Evolutionary conservation across 2,113 vertebrate genomes (phyloP), one percentile per base, ranked within the genome.

Genomic region (Equus quagga): DNA sequence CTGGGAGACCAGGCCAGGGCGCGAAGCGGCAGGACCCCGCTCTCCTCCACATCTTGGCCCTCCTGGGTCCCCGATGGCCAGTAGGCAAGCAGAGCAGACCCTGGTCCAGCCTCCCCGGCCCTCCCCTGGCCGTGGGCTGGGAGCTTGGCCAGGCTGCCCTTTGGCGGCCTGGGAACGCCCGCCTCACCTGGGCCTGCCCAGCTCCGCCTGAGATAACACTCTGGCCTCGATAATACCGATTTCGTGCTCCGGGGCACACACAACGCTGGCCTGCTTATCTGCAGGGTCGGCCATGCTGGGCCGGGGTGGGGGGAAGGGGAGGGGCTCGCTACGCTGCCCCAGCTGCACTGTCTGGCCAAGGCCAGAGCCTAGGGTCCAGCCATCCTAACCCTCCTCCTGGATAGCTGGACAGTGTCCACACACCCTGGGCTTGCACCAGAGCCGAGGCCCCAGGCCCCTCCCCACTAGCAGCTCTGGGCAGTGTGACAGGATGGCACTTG

Each of bases 131-230:
- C 5, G 0, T 0, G 9, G 76, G 79, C 18, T 26, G 76, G 41
- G 83, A 36, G 69, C 84, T 1, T 79, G 26, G 82, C 93, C 13
- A 49, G 14, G 10, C 41, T 51, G 23, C 49, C n/a, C 3, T 7
- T 18, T 24, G n/a, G 70, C 2, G 87, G 62, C 86, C 67, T 21
- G 78, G 95, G 46, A 76, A 92, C 84, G 5, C 83, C 96, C 18
- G 10, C 36, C 28, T 31, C 62, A 8, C 85, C 80, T 12, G 14
- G 64, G 73, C 60, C 94, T 13, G 49, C 81, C 91, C 33, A 5
- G 86, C 97, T 46, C 89, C 92, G 10, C 98, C 98, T 96, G 36
- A 95, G 95, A 97, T 94, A 98, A 98, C 98, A 97, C 94, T 87
- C 94, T 94, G 94, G 21, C n/a, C 51, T 2, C 0, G 96, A 97